Evolutionary conservation across 2,113 vertebrate species (phyloP), one percentile per base, ranked within the genome.

Genomic region (Vulpes vulpes): DNA sequence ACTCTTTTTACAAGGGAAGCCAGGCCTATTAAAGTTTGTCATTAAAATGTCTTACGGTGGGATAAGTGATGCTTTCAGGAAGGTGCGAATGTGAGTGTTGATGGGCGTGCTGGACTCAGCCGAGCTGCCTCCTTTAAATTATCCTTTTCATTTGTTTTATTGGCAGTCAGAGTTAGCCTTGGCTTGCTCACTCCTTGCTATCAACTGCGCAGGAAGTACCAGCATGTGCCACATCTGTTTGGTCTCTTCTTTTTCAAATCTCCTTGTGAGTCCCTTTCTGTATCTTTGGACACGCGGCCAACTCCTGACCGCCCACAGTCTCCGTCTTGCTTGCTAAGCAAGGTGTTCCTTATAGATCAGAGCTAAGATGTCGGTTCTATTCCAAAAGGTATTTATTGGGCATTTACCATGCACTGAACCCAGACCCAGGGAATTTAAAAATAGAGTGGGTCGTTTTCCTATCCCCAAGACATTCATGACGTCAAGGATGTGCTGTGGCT

Each of bases 21-120:
- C 30, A 71, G 79, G 62, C 78, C 93, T 69, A 86, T 97, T 96
- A 97, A 87, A 67, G 49, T 91, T 57, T 89, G 74, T 94, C 91
- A 69, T 95, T 93, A 91, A 73, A 81, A 59, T 27, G 71, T 71
- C 95, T 98, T 38, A 64, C 22, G 38, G 12, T 0, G 0, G 57
- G 88, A 38, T 96, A 91, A 93, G 89, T 95, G 95, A 62, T 86
- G 32, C 78, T 86, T 93, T 62, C 57, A 60, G 91, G 76, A 65
- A 96, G 80, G 84, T 95, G 90, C 89, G 90, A 97, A 96, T 60
- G 11, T 1, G 25, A 96, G 96, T 96, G 92, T 90, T 85, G 95
- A 96, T 79, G 71, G 85, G 59, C 82, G 49, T 67, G 49, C 64
- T 95, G 93, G 67, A 62, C 62, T 92, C 65, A 76, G 59, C 17